Percentiles rank a stretch among this genome's conserved stretches.
Conservation (phyloP, 2,797 vertebrate species). For the Craterocephalus amniculus region DNA sequence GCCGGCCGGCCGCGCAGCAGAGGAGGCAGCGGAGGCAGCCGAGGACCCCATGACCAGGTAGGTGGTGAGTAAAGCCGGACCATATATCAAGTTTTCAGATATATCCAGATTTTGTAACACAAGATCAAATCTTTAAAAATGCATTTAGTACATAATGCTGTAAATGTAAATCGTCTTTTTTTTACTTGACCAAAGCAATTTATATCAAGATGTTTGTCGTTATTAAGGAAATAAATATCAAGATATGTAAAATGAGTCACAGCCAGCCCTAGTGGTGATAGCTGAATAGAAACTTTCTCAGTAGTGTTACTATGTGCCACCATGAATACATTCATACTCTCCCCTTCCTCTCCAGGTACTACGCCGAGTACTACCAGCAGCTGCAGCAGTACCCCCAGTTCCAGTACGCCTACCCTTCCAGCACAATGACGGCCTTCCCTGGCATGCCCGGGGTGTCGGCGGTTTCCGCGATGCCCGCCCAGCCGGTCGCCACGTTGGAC, state of each 20-base stretch:
- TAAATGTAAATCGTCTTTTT: too few species aligned
- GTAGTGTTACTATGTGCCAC: background rate
- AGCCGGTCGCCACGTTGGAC: slow-evolving; percentile 80
- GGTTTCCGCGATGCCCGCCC: slow-evolving; percentile 66
- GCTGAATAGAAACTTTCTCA: background rate
- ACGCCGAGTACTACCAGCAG: slow-evolving; percentile 84
- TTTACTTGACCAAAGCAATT: too few species aligned
- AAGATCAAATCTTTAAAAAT: too few species aligned
- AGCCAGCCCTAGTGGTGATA: too few species aligned
- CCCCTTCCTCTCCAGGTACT: slow-evolving; percentile 67
- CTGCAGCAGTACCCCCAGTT: slow-evolving; percentile 86
- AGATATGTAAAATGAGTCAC: too few species aligned
- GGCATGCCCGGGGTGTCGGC: slow-evolving; percentile 64
- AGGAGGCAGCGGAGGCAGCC: slow-evolving; percentile 78
- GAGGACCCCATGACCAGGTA: slow-evolving; percentile 86
- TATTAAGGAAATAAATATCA: too few species aligned
- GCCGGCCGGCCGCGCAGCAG: slow-evolving; percentile 81
- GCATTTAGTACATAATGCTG: too few species aligned
- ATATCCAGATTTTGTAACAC: too few species aligned
- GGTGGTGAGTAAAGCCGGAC: slow-evolving; percentile 15
- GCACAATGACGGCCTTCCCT: slow-evolving; percentile 66
- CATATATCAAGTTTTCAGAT: too few species aligned
- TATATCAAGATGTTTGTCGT: too few species aligned
- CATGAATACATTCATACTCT: background rate
- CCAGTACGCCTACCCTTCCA: slow-evolving; percentile 82